Evolutionary conservation across 2,113 vertebrate genomes (phyloP), one percentile per base, ranked within the genome.

Genomic region (Fulica atra): DNA sequence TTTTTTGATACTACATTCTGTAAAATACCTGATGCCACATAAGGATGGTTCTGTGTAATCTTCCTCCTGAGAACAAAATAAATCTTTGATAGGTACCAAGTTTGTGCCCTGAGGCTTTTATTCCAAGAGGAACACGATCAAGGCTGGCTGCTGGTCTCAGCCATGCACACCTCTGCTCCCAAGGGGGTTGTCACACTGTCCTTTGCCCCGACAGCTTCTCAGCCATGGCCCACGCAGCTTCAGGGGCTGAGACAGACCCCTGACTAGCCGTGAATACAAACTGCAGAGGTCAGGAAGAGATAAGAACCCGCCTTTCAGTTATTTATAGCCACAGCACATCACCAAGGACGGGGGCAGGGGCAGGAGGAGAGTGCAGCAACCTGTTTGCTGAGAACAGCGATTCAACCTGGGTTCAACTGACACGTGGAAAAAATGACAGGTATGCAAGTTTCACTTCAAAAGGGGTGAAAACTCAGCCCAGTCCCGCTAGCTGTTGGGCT

Each of bases 1-100:
- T 89, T 82, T 89, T 96, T 95, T 97, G 93, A 94, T 97, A 97
- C 80, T 95, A 91, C 51, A 31, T 95, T 96, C 91, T 97, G 91
- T 96, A 91, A 93, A 87, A 84, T 92, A 81, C 54, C 86, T 73
- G 1, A 35, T 66, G 42, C 63, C 79, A 54, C 42, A 20, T 94
- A 93, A 95, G 84, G 90, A 90, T 25, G 60, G 42, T 85, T 87
- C 86, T 73, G 63, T 86, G 72, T 85, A 80, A 80, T 84, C 88
- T 81, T 91, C 81, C 82, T 77, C 29, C 70, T 73, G 54, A 92
- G 89, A 94, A 92, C 68, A 93, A 77, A 98, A 98, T 98, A 97
- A 98, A 98, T 91, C n/a, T 89, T 96, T 96, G 53, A 81, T 84
- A 96, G 29, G 8, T 90, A 92, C 33, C 44, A 48, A 86, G 21